Evolutionary conservation across 2,888 invertebrate species (phyloP).

Genomic region (Platycheirus albimanus): DNA sequence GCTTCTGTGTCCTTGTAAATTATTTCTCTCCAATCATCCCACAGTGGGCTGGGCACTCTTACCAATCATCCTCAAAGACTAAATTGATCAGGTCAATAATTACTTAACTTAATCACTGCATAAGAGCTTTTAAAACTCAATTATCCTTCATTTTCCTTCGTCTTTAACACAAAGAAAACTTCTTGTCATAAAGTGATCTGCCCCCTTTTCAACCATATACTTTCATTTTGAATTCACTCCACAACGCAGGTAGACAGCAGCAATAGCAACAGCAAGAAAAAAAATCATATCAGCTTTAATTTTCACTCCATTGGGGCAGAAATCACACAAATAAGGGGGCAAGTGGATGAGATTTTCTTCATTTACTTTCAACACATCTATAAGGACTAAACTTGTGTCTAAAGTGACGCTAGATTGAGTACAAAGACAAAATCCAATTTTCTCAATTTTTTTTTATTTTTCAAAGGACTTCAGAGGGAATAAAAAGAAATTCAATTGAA

Average conservation of each 20-base stretch:
- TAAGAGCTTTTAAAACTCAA: slow-evolving; percentile 68
- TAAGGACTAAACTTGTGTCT: background rate
- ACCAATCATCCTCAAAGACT: background rate
- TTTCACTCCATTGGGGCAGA: slow-evolving; percentile 31
- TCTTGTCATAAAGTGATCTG: background rate
- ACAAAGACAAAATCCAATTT: slow-evolving; percentile 70
- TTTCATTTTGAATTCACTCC: slow-evolving; percentile 34
- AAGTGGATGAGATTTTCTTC: background rate
- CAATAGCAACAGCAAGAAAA: too few species aligned
- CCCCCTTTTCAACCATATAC: background rate
- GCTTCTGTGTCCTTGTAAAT: too few species aligned
- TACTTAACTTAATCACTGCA: slow-evolving; percentile 33
- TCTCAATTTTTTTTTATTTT: slow-evolving; percentile 66
- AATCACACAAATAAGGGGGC: slow-evolving; percentile 1
- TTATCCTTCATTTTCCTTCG: slow-evolving; percentile 39
- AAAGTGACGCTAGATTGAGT: slow-evolving; percentile 60
- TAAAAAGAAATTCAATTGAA: slow-evolving; percentile 62
- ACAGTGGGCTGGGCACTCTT: too few species aligned
- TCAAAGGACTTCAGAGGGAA: slow-evolving; percentile 57
- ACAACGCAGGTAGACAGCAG: slow-evolving; percentile 35
- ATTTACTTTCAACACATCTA: slow-evolving; percentile 8
- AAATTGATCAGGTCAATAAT: slow-evolving; percentile 29
- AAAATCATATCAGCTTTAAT: slow-evolving; percentile 57
- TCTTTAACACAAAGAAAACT: background rate
- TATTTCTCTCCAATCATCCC: too few species aligned